Conservation (phyloP, 2,888 invertebrate species). For the Dendrolimus pini region DNA sequence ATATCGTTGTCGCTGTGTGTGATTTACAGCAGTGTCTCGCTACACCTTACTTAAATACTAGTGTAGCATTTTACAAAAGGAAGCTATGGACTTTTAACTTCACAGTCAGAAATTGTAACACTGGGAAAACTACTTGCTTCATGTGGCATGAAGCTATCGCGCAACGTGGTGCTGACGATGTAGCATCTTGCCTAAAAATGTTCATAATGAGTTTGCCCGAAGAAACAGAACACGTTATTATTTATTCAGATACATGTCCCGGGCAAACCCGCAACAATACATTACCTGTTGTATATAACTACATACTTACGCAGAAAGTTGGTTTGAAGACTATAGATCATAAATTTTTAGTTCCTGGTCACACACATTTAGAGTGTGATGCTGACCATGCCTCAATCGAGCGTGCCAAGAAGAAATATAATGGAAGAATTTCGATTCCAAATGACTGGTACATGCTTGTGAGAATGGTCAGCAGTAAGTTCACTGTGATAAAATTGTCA, state of each 20-base stretch:
- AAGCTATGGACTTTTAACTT: constrained; percentile 7
- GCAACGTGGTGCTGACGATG: too few relatives aligned
- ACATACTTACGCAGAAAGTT: constrained; percentile 3
- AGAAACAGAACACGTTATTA: constrained; percentile 4
- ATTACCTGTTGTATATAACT: background rate
- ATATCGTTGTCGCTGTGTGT: constrained; percentile 1
- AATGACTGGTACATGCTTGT: constrained; percentile 7
- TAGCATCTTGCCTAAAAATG: too few relatives aligned
- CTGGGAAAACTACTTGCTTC: too few relatives aligned
- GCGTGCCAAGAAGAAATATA: background rate
- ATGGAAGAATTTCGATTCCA: constrained; percentile 3
- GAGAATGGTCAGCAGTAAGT: constrained; percentile 11
- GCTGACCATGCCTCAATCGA: constrained; percentile 6
- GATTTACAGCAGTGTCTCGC: background rate
- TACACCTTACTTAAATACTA: too few relatives aligned
- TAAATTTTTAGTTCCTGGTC: constrained; percentile 4
- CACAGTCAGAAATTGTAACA: too few relatives aligned
- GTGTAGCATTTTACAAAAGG: background rate
- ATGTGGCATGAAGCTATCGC: too few relatives aligned
- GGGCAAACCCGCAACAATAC: constrained; percentile 1
- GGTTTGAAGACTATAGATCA: constrained; percentile 3
- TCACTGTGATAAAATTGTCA: constrained; percentile 11
- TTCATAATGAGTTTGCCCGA: background rate
- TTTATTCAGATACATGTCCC: constrained; percentile 4
- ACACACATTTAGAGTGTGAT: constrained; percentile 7